A percentile compares a stretch with the other conserved stretches of the same genome.
phyloP scores from a whole-genome alignment of 2,797 vertebrate species.

The Halcyon smyrnensis region DNA sequence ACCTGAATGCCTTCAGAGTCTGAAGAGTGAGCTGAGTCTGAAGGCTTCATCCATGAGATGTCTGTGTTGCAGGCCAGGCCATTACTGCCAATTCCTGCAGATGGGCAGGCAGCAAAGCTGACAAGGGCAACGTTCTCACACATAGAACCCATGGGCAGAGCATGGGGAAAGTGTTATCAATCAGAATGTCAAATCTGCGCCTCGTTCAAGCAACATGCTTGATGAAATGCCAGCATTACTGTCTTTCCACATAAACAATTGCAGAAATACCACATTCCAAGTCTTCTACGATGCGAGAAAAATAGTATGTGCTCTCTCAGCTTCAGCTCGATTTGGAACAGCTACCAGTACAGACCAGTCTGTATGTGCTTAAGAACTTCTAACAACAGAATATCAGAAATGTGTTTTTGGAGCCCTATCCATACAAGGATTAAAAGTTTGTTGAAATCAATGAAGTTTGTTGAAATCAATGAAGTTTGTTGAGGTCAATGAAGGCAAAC shows the following conservation, averaged over 20 bases:
- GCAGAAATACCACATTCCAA: background rate
- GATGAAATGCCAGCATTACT: background rate
- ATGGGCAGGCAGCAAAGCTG: background rate
- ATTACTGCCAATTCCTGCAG: background rate
- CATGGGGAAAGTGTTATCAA: background rate
- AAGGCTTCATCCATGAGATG: background rate
- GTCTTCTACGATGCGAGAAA: background rate
- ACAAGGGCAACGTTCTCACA: background rate
- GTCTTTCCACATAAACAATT: background rate
- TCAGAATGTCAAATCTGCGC: background rate
- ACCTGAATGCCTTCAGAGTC: no score
- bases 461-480: background rate
- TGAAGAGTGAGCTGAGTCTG: background rate
- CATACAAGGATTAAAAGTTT: no score
- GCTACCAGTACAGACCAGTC: background rate
- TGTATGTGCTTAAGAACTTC: rapidly evolving
- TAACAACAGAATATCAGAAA: background rate
- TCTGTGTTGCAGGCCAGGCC: background rate
- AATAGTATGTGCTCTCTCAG: background rate
- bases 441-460: background rate
- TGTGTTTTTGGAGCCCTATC: background rate
- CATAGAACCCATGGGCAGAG: rapidly evolving
- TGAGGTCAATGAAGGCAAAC: background rate
- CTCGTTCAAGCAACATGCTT: background rate
- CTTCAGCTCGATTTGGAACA: background rate